A percentile compares a stretch with the other conserved stretches of the same genome.
These are phyloP conservation scores for Pedionomus torquatus DNA, from an alignment of 2,113 vertebrate genomes.

Conservation along the genomic window DNA sequence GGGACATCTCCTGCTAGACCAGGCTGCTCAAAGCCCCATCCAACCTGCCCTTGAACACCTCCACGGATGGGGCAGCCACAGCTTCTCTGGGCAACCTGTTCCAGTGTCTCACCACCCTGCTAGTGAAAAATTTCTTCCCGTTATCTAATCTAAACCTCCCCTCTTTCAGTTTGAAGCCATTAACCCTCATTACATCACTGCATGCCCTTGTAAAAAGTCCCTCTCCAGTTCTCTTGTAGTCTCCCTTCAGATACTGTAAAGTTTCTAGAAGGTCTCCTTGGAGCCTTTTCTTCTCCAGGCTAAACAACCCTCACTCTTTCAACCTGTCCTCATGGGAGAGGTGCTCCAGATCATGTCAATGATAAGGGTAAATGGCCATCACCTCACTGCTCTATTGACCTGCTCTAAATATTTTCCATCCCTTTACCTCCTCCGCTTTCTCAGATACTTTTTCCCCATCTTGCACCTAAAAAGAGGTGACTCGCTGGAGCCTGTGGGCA, in stretches of 20 bases:
- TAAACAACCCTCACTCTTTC: not conserved
- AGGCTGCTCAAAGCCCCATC: not conserved
- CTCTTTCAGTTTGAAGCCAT: not conserved
- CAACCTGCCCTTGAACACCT: not conserved
- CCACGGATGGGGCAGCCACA: not conserved
- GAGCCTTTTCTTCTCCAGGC: not conserved
- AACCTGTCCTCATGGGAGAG: not conserved
- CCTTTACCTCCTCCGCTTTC: not conserved
- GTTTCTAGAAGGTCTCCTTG: not conserved
- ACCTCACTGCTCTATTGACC: accelerated
- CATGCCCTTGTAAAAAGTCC: not conserved
- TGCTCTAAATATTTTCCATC: accelerated
- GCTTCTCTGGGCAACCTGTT: not conserved
- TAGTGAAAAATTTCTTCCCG: not conserved
- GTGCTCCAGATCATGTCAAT: not conserved
- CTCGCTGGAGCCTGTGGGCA: accelerated
- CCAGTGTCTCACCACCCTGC: not conserved
- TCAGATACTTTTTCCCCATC: not conserved
- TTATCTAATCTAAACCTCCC: not conserved
- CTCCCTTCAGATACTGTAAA: not conserved
- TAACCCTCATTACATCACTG: not conserved
- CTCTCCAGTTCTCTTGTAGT: not conserved
- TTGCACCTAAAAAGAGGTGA: too few species aligned
- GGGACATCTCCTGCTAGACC: not conserved
- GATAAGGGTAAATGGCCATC: accelerated